Evolutionary conservation across 2,113 vertebrate species (phyloP).

Genomic region (Dasypus novemcinctus): DNA sequence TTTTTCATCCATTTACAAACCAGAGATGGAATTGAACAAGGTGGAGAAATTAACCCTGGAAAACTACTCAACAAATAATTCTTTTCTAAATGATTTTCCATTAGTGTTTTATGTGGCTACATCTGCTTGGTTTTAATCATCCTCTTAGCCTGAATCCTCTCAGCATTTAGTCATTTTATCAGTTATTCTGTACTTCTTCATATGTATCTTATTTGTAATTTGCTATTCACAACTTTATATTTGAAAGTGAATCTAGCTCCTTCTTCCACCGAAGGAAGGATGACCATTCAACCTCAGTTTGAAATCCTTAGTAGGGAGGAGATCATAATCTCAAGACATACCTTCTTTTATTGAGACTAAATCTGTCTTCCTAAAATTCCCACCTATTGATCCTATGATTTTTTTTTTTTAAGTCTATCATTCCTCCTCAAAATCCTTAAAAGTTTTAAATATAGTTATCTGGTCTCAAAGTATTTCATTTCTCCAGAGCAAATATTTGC

Average conservation of each 20-base stretch:
- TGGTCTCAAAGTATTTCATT: slow-evolving; percentile 9
- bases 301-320: slow-evolving; percentile 2
- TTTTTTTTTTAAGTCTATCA: too few relatives aligned
- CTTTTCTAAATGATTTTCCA: too few relatives aligned
- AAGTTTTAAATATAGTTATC: background rate
- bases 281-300: background rate
- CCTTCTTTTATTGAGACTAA: background rate
- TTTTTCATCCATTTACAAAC: too few relatives aligned
- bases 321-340: background rate
- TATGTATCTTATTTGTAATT: background rate
- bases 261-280: background rate
- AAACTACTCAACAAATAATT: too few relatives aligned
- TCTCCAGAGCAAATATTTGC: background rate
- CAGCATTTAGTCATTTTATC: background rate
- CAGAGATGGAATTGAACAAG: too few relatives aligned
- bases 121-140: background rate
- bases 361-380: slow-evolving; percentile 16
- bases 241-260: slow-evolving; percentile 23
- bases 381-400: background rate
- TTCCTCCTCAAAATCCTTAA: background rate
- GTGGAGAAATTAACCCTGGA: too few relatives aligned
- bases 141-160: background rate
- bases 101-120: too few relatives aligned
- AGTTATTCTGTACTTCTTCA: background rate
- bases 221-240: slow-evolving; percentile 29